Conservation (phyloP, 2,113 vertebrate genomes). For the Lycocorax pyrrhopterus region DNA sequence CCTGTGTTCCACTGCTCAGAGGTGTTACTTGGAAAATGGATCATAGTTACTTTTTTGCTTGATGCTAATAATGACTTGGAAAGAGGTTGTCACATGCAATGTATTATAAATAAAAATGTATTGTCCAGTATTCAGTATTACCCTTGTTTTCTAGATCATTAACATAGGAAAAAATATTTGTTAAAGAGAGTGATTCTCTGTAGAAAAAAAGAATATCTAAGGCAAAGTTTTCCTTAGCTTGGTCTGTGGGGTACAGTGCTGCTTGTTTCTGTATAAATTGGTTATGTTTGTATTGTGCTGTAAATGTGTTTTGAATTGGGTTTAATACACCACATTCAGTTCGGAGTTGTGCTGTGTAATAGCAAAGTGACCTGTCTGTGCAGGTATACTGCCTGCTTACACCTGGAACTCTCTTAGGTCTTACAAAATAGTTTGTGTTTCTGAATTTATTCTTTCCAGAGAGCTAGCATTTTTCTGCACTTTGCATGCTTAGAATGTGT, state of each 20-base stretch:
- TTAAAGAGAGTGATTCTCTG: neutral
- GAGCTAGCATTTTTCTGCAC: neutral
- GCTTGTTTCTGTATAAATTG: neutral
- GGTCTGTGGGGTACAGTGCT: neutral
- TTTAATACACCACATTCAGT: neutral
- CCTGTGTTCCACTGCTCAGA: neutral
- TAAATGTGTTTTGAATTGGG: neutral
- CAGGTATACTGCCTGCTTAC: neutral
- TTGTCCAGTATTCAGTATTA: neutral
- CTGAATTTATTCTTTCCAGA: neutral
- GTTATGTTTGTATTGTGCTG: neutral
- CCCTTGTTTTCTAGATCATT: neutral
- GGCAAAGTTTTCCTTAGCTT: neutral
- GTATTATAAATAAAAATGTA: neutral
- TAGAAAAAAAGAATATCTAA: neutral
- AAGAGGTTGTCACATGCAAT: neutral
- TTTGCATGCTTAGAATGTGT: neutral
- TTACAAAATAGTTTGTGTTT: neutral
- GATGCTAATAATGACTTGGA: neutral
- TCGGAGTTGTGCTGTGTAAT: neutral
- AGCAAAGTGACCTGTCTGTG: neutral
- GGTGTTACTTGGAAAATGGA: neutral
- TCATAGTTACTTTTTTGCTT: neutral
- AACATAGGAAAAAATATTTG: neutral
- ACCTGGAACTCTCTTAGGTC: neutral